These are phyloP conservation scores for Brachyopa scutellaris DNA, from an alignment of 2,888 invertebrate species.

Conservation along the genomic window DNA sequence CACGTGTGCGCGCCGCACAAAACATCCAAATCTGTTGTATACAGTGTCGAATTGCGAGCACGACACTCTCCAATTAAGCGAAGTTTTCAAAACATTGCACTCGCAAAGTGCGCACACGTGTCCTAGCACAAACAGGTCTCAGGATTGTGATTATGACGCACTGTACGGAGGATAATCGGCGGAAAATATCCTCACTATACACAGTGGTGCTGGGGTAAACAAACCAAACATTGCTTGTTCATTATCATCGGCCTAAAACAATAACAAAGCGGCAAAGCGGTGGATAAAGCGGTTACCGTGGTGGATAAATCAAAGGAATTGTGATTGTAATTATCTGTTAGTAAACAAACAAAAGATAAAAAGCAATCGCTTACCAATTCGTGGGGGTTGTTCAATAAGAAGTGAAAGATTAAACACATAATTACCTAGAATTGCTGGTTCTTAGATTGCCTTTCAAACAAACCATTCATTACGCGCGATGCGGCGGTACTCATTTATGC, in stretches of 20 bases:
- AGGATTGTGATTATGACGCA: constrained; percentile 64
- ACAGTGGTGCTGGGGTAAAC: constrained; percentile 42
- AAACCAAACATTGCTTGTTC: constrained; percentile 44
- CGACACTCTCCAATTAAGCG: constrained; percentile 69
- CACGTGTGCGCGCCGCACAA: constrained; percentile 46
- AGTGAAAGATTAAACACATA: constrained; percentile 73
- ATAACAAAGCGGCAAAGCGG: constrained; percentile 53
- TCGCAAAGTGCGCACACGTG: constrained; percentile 69
- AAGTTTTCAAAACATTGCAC: constrained; percentile 73
- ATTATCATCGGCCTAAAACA: constrained; percentile 66
- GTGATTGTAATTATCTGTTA: constrained; percentile 72
- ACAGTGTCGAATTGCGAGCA: constrained; percentile 64
- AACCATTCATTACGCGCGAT: constrained; percentile 63
- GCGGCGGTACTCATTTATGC: constrained; percentile 55
- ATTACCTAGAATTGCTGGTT: constrained; percentile 72
- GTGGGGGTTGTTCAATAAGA: constrained; percentile 71
- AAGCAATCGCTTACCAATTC: constrained; percentile 63
- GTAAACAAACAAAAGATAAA: constrained; percentile 73
- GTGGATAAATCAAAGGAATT: constrained; percentile 71
- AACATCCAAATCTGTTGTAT: constrained; percentile 36
- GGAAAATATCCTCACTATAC: constrained; percentile 34
- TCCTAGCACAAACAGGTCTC: constrained; percentile 45
- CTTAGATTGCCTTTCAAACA: constrained; percentile 72
- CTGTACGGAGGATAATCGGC: constrained; percentile 61
- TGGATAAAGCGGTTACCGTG: constrained; percentile 54